Evolutionary conservation across 2,888 invertebrate species (phyloP).

Genomic region (Cancer borealis): DNA sequence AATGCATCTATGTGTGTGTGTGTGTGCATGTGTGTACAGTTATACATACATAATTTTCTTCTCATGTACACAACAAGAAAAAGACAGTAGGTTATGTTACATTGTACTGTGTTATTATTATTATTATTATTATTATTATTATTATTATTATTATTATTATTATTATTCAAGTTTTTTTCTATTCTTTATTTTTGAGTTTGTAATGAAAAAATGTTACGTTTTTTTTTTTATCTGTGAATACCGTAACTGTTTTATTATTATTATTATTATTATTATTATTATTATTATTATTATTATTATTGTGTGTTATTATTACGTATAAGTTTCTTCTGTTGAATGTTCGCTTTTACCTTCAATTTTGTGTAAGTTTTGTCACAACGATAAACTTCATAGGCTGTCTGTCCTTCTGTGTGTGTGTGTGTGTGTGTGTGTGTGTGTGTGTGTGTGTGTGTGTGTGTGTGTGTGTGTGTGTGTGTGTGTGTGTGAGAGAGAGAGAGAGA

Average conservation of each 20-base stretch:
- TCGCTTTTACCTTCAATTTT: background rate
- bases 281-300: no score
- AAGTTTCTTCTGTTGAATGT: background rate
- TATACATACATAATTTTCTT: background rate
- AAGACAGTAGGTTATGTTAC: conserved; percentile 7
- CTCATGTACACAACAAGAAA: background rate
- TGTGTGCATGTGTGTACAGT: conserved; percentile 18
- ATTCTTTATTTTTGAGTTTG: no score
- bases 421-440: conserved; percentile 34
- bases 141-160: conserved; percentile 44
- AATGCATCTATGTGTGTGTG: conserved; percentile 1
- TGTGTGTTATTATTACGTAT: no score
- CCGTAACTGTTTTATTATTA: no score
- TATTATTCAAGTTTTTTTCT: background rate
- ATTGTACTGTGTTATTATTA: background rate
- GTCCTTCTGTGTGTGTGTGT: conserved; percentile 13
- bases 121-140: conserved; percentile 46
- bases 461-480: conserved; percentile 44
- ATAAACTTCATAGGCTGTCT: background rate
- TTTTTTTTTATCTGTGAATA: no score
- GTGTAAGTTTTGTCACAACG: background rate
- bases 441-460: conserved; percentile 23
- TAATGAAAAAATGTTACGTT: no score
- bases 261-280: no score
- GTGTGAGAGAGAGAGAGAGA: background rate